Base-by-base conservation (phyloP, 2,797 vertebrate genomes). In the Bryconaethiops microstoma region DNA sequence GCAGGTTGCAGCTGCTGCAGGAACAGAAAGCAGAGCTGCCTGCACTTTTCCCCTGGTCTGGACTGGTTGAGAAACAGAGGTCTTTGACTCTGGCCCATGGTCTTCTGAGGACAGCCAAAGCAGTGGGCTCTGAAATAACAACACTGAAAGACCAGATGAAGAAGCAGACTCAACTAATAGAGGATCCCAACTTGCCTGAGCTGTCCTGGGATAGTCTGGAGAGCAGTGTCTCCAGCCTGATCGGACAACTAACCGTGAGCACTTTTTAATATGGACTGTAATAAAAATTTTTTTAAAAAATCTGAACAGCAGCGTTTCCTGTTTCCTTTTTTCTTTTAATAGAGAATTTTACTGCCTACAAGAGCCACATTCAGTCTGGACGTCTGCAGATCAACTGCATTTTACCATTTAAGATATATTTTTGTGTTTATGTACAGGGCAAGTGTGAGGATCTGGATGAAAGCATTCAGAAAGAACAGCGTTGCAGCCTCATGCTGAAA, bases 211-310 rank as follows among this genome's bases (percentile, higher is more conserved):
- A 23, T 45, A 77, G 81, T 13, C 76, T 89, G 45, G 87, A 89
- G 57, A 79, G 14, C 29, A 16, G 64, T 76, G 76, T 75, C 17
- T 80, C 85, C 10, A 12, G 68, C 25, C 83, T 91, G 25, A 78
- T 76, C 73, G 77, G 78, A 40, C 76, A 88, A 54, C 81, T 90
- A 69, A 82, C 84, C 84, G 91, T 92, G 74, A 86, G 84, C 21
- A n/a, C 17, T 48, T 52, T 52, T 57, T 14, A 19, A 62, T 42
- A 9, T 23, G 25, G 10, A 40, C 12, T 5, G 21, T 7, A 7
- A 17, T 19, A 25, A 57, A 62, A 1, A n/a, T n/a, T n/a, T 16
- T 40, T n/a, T 19, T 16, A 69, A 13, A 23, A 69, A 14, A 6
- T 14, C 6, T 16, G 52, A 59, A 21, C 55, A 21, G 9, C 19